Evolutionary conservation across 2,888 invertebrate genomes (phyloP), one percentile per base, ranked within the genome.

Genomic region (Cerastis rubricosa): DNA sequence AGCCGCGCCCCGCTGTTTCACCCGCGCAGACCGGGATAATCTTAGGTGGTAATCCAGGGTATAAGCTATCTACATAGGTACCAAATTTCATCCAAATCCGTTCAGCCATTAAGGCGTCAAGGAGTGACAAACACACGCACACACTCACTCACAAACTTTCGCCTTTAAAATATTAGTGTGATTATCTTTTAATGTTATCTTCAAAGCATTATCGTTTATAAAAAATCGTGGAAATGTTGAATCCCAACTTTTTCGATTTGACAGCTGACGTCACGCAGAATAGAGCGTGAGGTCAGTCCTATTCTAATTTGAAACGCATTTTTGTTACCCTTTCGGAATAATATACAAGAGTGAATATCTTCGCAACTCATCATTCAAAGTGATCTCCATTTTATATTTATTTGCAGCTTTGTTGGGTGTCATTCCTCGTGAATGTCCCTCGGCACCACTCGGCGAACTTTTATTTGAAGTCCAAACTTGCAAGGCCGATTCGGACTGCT

Each of bases 391-490:
- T 2, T 17, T 29, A 3, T 1, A 43, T 43, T 64, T 43, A 14
- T 25, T 64, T 89, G 2, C 92, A 98, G 98, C 98, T 11, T 94
- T 98, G 68, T 95, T 98, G 79, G 98, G 98, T 14, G 95, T 98
- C 57, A 97, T 98, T 54, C 98, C 98, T 0, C 97, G 98, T 70
- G 97, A 97, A 89, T 98, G 98, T 86, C 98, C 98, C 0, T 92
- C 95, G 47, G 96, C 97, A 70, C 98, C 98, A 4, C 94, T 98
- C 29, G 98, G 98, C 0, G 98, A 98, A 94, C 94, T 98, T 19
- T 96, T 98, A 87, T 97, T 98, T 91, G 97, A 98, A 78, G 97
- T 98, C 25, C 97, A 98, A 91, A 97, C 97, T 76, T 98, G 98
- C 90, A 95, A 96, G 86, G 95, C 95, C 0, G 98, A 98, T 90